Conservation (phyloP, 2,113 vertebrate species). For the Lanius collurio region DNA sequence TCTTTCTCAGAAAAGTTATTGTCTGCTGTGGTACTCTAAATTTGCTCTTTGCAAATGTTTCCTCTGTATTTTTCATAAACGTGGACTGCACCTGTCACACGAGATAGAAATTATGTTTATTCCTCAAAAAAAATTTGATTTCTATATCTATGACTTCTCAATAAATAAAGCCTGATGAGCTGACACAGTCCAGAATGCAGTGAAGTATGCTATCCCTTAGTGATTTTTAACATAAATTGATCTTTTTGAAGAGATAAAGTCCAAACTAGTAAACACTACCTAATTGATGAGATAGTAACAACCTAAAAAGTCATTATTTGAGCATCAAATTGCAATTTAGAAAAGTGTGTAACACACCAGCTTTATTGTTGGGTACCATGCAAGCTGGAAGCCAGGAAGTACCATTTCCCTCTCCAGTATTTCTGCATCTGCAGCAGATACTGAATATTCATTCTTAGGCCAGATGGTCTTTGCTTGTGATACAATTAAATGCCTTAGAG, state of each 20-base stretch:
- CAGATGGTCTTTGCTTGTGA: not conserved
- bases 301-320: not conserved
- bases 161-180: not conserved
- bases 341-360: not conserved
- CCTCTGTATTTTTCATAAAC: not conserved
- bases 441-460: slow-evolving; percentile 6
- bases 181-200: not conserved
- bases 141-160: not conserved
- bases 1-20: not conserved
- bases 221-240: not conserved
- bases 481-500: not conserved
- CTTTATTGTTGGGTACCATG: not conserved
- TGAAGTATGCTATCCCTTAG: not conserved
- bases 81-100: not conserved
- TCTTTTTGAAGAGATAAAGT: not conserved
- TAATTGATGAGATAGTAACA: not conserved
- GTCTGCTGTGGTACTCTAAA: not conserved
- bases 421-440: not conserved
- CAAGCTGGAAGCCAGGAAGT: not conserved
- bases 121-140: not conserved
- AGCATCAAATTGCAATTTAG: not conserved
- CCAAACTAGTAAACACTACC: not conserved
- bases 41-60: not conserved
- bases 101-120: not conserved
- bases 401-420: not conserved